Conservation (phyloP, 1,140 invertebrate genomes). For the Caenorhabditis remanei region DNA sequence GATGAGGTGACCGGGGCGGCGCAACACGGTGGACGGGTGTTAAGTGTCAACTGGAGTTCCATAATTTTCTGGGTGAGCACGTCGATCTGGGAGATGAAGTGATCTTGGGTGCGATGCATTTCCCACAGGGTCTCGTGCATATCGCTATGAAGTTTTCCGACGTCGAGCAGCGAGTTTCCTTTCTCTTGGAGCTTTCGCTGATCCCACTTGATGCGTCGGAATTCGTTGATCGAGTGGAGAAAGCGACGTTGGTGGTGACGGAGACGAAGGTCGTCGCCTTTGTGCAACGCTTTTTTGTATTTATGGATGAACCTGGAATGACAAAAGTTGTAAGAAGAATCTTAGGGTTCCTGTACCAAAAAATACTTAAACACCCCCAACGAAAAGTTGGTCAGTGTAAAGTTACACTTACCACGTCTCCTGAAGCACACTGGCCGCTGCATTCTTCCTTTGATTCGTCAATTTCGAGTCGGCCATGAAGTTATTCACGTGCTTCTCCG, state of each 20-base stretch:
- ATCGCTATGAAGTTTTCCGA: constrained; percentile 77
- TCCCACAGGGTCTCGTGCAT: constrained; percentile 78
- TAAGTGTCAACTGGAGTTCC: constrained; percentile 53
- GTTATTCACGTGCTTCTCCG: constrained; percentile 78
- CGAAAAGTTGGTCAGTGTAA: too few species aligned
- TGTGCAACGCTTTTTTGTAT: constrained; percentile 72
- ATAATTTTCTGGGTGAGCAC: constrained; percentile 68
- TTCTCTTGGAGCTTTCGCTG: constrained; percentile 77
- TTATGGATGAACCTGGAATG: constrained; percentile 76
- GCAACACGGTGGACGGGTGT: constrained; percentile 77
- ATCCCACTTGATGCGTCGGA: constrained; percentile 77
- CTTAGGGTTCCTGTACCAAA: background rate
- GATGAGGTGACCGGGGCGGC: constrained; percentile 67
- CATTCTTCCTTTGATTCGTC: constrained; percentile 80
- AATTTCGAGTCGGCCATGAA: constrained; percentile 78
- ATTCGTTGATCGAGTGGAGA: constrained; percentile 77
- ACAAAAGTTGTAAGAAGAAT: constrained; percentile 33
- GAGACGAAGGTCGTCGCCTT: constrained; percentile 76
- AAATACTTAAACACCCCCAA: background rate
- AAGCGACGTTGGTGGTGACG: constrained; percentile 77
- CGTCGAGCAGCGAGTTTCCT: constrained; percentile 77
- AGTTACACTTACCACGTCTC: constrained; percentile 79
- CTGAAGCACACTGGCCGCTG: constrained; percentile 80
- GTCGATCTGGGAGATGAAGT: constrained; percentile 76
- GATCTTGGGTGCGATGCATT: constrained; percentile 77